Evolutionary conservation across 2,797 vertebrate genomes (phyloP).

Genomic region (Clarias fuscus): DNA sequence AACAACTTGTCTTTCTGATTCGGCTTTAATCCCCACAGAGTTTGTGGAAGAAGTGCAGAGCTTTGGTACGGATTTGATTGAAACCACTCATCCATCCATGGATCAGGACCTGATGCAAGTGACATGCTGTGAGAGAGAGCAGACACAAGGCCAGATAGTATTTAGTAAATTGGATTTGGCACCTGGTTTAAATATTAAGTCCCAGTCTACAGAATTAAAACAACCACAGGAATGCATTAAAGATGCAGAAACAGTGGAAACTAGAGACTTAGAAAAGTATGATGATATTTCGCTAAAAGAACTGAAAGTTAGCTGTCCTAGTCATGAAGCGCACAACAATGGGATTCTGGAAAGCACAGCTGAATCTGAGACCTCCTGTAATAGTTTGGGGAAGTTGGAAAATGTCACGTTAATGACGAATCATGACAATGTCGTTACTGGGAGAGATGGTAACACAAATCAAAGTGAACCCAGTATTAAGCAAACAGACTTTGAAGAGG

Average conservation of each 20-base stretch:
- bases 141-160: constrained; percentile 44
- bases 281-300: constrained; percentile 52
- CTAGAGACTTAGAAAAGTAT: constrained; percentile 53
- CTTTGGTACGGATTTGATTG: constrained; percentile 23
- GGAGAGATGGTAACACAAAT: neutral
- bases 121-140: constrained; percentile 22
- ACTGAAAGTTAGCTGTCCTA: constrained; percentile 26
- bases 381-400: constrained; percentile 25
- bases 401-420: constrained; percentile 49
- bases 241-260: constrained; percentile 27
- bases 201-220: constrained; percentile 43
- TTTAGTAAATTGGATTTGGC: constrained; percentile 62
- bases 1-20: constrained; percentile 30
- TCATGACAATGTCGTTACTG: constrained; percentile 42
- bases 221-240: constrained; percentile 49
- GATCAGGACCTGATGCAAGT: constrained; percentile 32
- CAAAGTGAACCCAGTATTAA: constrained; percentile 13
- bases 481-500: constrained; percentile 10
- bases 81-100: constrained; percentile 12
- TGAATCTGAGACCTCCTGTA: constrained; percentile 33
- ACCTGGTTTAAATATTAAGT: constrained; percentile 59
- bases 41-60: constrained; percentile 28
- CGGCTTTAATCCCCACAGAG: constrained; percentile 33
- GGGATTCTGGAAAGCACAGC: neutral
- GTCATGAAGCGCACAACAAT: constrained; percentile 25